Conservation (phyloP, 2,113 vertebrate species). For the Empidonax alnorum region DNA sequence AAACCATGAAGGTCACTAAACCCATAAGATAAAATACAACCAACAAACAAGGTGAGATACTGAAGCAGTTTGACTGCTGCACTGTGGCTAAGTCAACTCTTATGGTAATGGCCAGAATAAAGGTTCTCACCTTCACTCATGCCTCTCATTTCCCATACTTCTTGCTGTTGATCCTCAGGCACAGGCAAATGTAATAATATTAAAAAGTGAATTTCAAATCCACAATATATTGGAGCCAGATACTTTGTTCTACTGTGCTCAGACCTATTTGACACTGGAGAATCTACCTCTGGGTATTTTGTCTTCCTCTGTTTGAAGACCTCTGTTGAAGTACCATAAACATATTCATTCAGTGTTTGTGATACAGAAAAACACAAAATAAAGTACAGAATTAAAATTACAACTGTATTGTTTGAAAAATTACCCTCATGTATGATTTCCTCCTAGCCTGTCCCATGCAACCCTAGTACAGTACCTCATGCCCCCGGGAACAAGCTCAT, state of each 20-base stretch:
- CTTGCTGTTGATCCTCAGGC: neutral
- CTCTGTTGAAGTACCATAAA: fast-evolving
- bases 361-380: neutral
- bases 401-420: neutral
- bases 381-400: neutral
- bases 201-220: neutral
- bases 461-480: neutral
- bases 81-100: too few relatives aligned
- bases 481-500: neutral
- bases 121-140: neutral
- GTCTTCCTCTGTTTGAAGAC: neutral
- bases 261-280: neutral
- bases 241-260: neutral
- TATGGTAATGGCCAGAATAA: neutral
- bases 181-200: neutral
- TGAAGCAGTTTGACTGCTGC: neutral
- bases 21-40: fast-evolving
- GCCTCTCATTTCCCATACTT: neutral
- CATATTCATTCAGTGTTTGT: neutral
- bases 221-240: neutral
- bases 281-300: neutral
- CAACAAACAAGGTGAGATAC: neutral
- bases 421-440: neutral
- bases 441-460: neutral
- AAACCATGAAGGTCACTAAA: neutral